Percentiles rank a stretch among this genome's conserved stretches.
Conservation (phyloP, 2,888 invertebrate species). For the Ormia ochracea region DNA sequence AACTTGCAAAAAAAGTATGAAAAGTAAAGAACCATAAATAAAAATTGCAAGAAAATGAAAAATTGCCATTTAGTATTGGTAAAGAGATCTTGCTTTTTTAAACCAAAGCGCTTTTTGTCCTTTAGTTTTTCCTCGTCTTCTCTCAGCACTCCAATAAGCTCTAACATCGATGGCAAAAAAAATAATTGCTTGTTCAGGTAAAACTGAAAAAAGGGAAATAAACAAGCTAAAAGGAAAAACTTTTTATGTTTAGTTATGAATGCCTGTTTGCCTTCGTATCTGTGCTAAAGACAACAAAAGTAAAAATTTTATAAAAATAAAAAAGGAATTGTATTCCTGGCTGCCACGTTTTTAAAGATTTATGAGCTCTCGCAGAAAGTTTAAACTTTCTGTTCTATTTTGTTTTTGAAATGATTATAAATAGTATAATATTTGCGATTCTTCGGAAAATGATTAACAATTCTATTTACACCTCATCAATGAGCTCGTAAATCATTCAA, state of each 20-base stretch:
- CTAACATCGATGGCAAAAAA: background rate
- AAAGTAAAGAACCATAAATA: background rate
- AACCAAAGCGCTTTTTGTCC: background rate
- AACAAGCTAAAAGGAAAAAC: slow-evolving; percentile 41
- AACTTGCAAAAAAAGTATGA: slow-evolving; percentile 12
- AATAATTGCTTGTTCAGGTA: slow-evolving; percentile 52
- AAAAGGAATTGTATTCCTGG: background rate
- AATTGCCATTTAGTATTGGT: slow-evolving; percentile 38
- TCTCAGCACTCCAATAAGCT: background rate
- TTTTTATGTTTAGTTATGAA: slow-evolving; percentile 38
- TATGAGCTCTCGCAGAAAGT: slow-evolving; percentile 18
- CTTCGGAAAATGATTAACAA: slow-evolving; percentile 10
- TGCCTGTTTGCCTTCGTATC: slow-evolving; percentile 14
- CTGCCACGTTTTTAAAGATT: slow-evolving; percentile 28
- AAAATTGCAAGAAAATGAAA: slow-evolving; percentile 26
- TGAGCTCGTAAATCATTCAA: slow-evolving; percentile 9
- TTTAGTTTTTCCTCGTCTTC: background rate
- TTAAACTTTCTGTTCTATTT: background rate
- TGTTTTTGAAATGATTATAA: slow-evolving; percentile 4
- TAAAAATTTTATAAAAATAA: too few species aligned
- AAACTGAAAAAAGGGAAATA: background rate
- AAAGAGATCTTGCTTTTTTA: slow-evolving; percentile 12
- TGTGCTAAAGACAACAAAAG: slow-evolving; percentile 9
- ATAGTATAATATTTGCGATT: slow-evolving; percentile 16
- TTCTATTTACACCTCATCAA: slow-evolving; percentile 27